Percentiles rank a stretch among this genome's conserved stretches.
Evolutionary conservation across 2,888 invertebrate species (phyloP).

Genomic region (Mongoloraphidia duomilia): DNA sequence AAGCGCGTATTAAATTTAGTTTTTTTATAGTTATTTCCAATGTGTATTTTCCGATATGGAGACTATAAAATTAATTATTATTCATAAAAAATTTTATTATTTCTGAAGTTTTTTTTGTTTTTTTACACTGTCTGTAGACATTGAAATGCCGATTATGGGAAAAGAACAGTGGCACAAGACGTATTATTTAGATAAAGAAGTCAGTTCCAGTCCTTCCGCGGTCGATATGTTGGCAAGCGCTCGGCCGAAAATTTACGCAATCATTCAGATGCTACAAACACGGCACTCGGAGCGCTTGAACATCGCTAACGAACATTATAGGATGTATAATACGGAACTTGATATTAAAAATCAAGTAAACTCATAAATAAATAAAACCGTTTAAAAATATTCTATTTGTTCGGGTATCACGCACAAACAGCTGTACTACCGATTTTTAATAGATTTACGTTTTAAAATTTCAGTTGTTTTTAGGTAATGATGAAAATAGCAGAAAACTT

Average conservation of each 20-base stretch:
- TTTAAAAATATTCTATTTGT: no score
- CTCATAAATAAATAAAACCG: no score
- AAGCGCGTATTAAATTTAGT: no score
- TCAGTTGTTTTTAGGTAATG: constrained; percentile 25
- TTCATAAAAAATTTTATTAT: neutral
- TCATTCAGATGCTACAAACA: constrained; percentile 26
- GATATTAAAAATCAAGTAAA: constrained; percentile 25
- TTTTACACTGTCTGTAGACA: constrained; percentile 18
- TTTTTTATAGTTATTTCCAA: neutral
- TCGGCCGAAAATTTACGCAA: constrained; percentile 32
- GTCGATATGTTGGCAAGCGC: constrained; percentile 28
- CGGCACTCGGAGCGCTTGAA: constrained; percentile 23
- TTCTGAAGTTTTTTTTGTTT: neutral
- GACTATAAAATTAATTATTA: neutral
- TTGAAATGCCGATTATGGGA: constrained; percentile 29
- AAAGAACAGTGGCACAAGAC: constrained; percentile 25
- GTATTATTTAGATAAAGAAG: constrained; percentile 18
- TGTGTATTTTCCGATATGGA: neutral
- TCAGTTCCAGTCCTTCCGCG: constrained; percentile 23
- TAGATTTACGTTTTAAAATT: no score
- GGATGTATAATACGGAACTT: constrained; percentile 22
- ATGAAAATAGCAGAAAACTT: constrained; percentile 29
- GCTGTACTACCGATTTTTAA: no score
- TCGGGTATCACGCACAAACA: no score
- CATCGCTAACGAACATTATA: constrained; percentile 27